phyloP scores from a whole-genome alignment of 2,797 vertebrate species.

The Chrysolophus pictus region DNA sequence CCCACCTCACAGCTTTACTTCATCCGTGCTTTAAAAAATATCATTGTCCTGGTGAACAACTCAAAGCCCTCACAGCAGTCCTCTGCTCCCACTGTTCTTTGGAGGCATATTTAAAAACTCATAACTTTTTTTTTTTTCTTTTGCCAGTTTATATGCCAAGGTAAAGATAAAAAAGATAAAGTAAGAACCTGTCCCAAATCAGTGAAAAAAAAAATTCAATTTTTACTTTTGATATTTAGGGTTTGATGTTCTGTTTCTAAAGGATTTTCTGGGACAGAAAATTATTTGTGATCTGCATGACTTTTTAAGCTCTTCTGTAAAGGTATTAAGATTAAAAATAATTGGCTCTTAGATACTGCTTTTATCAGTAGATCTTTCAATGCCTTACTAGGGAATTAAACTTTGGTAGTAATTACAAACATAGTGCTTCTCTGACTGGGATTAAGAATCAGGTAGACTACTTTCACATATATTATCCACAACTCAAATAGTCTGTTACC shows the following conservation, averaged over 20 bases:
- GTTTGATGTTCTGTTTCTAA: neutral
- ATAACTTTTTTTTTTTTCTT: neutral
- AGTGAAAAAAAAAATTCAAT: neutral
- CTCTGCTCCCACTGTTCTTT: neutral
- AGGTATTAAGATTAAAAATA: neutral
- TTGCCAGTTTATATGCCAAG: neutral
- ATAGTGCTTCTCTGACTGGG: neutral
- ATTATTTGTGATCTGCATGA: neutral
- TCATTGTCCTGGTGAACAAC: neutral
- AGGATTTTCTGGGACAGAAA: neutral
- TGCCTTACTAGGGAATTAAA: slow-evolving; percentile 23
- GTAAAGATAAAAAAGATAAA: neutral
- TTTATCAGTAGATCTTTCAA: neutral
- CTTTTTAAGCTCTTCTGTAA: slow-evolving; percentile 10
- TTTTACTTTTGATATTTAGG: neutral
- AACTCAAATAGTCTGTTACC: slow-evolving; percentile 29
- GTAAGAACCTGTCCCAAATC: neutral
- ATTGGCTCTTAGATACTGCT: neutral
- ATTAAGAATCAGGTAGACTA: slow-evolving; percentile 29
- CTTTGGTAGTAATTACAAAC: neutral
- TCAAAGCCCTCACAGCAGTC: neutral
- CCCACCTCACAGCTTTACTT: neutral
- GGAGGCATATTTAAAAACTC: neutral
- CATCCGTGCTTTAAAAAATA: neutral
- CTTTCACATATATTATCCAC: slow-evolving; percentile 39